These are phyloP conservation scores for Prochilodus magdalenae DNA, from an alignment of 2,113 vertebrate genomes.

Conservation along the genomic window DNA sequence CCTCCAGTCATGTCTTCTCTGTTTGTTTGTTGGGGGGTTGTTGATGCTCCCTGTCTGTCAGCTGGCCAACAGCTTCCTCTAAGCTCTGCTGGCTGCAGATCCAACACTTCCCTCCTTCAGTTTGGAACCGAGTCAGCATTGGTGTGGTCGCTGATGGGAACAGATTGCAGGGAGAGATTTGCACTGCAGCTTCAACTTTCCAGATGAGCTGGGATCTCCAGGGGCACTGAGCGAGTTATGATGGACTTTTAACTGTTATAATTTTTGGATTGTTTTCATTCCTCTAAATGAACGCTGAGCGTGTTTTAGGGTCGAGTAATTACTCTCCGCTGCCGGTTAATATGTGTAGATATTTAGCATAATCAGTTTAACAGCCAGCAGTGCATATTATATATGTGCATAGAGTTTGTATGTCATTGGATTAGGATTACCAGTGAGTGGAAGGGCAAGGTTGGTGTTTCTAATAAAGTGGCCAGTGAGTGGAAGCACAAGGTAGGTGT, in stretches of 20 bases:
- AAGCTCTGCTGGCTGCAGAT: not conserved
- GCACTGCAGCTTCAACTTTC: not conserved
- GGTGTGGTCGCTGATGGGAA: not conserved
- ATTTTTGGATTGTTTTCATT: not conserved
- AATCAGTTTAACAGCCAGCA: too few species aligned
- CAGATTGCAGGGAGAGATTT: constrained; percentile 36
- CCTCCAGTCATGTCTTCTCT: not conserved
- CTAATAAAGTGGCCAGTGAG: too few species aligned
- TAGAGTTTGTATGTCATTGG: too few species aligned
- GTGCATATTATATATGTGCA: too few species aligned
- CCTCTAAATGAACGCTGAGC: not conserved
- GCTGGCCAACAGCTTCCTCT: constrained; percentile 8
- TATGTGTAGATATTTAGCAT: not conserved
- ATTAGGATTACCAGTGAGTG: too few species aligned
- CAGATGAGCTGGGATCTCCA: constrained; percentile 16
- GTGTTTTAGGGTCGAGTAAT: too few species aligned
- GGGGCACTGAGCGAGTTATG: not conserved
- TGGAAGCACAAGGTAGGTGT: too few species aligned
- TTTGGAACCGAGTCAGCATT: constrained; percentile 56
- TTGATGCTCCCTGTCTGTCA: not conserved
- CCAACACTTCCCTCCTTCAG: constrained; percentile 49
- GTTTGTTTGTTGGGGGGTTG: not conserved
- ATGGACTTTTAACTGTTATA: not conserved
- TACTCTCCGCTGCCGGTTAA: too few species aligned
- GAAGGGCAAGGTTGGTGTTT: too few species aligned